Conservation (phyloP, 2,888 invertebrate species). For the Xylophagus ater region DNA sequence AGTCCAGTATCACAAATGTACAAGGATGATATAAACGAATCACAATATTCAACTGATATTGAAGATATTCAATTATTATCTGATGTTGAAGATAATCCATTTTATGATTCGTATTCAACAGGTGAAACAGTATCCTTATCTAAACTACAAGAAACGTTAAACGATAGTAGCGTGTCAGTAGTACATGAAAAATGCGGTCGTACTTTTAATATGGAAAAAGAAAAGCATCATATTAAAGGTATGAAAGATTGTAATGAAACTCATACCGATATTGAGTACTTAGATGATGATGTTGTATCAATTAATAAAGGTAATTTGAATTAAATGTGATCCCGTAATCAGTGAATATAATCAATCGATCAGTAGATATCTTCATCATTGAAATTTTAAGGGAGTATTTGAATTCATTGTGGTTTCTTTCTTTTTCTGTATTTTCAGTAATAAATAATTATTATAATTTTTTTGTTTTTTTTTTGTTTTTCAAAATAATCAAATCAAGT, state of each 20-base stretch:
- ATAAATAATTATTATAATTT: too few species aligned
- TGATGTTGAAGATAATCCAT: conserved; percentile 38
- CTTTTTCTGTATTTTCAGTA: too few species aligned
- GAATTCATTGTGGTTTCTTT: too few species aligned
- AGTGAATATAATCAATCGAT: too few species aligned
- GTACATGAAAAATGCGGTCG: conserved; percentile 39
- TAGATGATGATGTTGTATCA: conserved; percentile 33
- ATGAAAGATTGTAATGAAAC: conserved; percentile 36
- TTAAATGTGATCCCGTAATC: too few species aligned
- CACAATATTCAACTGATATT: conserved; percentile 34
- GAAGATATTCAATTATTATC: conserved; percentile 41
- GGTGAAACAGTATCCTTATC: conserved; percentile 31
- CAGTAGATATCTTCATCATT: too few species aligned
- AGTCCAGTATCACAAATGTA: conserved; percentile 8
- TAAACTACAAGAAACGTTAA: conserved; percentile 37
- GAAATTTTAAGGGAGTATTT: too few species aligned
- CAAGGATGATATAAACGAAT: conserved; percentile 14
- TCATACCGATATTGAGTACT: conserved; percentile 46
- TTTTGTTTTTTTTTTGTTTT: too few species aligned
- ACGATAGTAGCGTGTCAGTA: conserved; percentile 37
- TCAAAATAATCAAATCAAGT: too few species aligned
- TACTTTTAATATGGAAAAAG: conserved; percentile 39
- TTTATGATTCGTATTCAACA: conserved; percentile 22
- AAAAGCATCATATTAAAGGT: conserved; percentile 43
- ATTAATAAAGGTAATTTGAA: too few species aligned